Evolutionary conservation across 2,113 vertebrate species (phyloP).

Genomic region (Carlito syrichta): DNA sequence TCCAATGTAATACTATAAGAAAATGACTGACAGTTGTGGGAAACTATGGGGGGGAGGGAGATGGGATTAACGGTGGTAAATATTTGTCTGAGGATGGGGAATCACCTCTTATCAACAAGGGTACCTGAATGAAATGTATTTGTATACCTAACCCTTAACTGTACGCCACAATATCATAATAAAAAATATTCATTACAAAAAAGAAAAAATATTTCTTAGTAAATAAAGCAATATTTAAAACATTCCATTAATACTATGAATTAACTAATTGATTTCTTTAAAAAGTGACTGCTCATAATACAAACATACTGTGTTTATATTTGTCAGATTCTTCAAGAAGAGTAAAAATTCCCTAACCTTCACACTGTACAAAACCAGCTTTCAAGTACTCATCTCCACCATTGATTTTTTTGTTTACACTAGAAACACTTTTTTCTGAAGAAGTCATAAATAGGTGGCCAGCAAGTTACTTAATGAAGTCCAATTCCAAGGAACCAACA

Average conservation of each 20-base stretch:
- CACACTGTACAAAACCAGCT: not conserved
- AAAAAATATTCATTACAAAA: too few relatives aligned
- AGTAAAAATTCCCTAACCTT: not conserved
- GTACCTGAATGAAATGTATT: too few relatives aligned
- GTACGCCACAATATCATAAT: too few relatives aligned
- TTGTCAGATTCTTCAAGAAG: not conserved
- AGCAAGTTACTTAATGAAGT: not conserved
- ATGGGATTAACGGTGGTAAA: too few relatives aligned
- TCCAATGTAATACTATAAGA: too few relatives aligned
- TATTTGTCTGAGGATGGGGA: too few relatives aligned
- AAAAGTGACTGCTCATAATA: not conserved
- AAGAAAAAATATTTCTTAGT: slow-evolving; percentile 15
- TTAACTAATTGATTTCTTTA: not conserved
- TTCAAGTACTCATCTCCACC: not conserved
- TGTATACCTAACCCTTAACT: too few relatives aligned
- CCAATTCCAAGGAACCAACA: not conserved
- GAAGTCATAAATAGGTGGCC: not conserved
- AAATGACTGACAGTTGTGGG: too few relatives aligned
- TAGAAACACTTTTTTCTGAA: not conserved
- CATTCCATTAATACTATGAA: not conserved
- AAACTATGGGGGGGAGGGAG: too few relatives aligned
- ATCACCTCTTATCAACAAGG: too few relatives aligned
- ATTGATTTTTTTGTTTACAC: not conserved
- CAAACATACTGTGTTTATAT: not conserved
- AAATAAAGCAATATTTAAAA: not conserved